Base-by-base conservation (phyloP, 2,888 invertebrate genomes). In the Cataglyphis livida region DNA sequence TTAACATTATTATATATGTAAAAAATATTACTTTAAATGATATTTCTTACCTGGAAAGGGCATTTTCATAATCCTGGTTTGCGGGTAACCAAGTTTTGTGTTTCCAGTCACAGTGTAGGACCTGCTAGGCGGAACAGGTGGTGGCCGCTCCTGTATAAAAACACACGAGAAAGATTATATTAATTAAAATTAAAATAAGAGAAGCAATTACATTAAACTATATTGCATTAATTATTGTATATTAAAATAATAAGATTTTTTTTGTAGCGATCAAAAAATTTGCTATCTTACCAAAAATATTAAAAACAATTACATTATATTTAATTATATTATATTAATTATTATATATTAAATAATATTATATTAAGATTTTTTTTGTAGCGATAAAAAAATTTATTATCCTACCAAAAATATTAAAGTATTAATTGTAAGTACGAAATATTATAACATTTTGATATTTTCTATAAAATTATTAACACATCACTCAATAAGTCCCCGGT, bases 61-160 rank as follows among this genome's bases (percentile, higher is more conserved):
- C 96, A 97, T 97, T 95, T 98, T 98, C 97, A 99, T 98, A 83
- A 98, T 96, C 93, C 99, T 96, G 90, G 97, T 97, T 95, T 99
- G 99, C 87, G 99, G 99, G 95, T 98, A 99, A 91, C 98, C 97
- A 89, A 98, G 95, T 95, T 98, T 98, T 83, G 98, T 97, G 94
- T 98, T 98, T 91, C 98, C 98, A 41, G 97, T 96, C 83, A 99
- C 98, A 7, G 98, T 98, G 95, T 99, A 99, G 1, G 98, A 97
- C 90, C 99, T 96, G 92, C 98, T 97, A 48, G 98, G 98, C 68
- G 99, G 99, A 87, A 99, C 97, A 44, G 98, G 98, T 51, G 99
- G 99, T 51, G 98, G 98, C 85, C 98, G 96, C 95, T 98, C 98
- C 97, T 97, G 94, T 61, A 89, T 91, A 86, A 89, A 87, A 84